phyloP scores from a whole-genome alignment of 2,888 invertebrate species.

The Drosophila hawaiiensis region DNA sequence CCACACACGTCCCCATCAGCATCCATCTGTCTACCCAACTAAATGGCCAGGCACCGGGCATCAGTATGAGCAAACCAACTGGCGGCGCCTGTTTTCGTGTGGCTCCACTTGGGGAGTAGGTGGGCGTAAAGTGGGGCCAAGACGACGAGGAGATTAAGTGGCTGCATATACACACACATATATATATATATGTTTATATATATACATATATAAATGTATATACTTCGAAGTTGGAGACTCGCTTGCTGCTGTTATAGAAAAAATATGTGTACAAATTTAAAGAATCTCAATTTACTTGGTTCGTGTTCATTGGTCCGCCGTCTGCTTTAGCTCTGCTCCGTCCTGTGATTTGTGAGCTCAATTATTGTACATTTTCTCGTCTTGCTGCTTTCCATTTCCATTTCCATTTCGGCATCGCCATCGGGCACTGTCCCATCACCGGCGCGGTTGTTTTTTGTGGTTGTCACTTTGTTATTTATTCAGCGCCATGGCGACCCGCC shows the following conservation, averaged over 20 bases:
- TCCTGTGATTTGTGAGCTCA: slow-evolving; percentile 80
- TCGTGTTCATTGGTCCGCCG: slow-evolving; percentile 69
- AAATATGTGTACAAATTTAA: slow-evolving; percentile 82
- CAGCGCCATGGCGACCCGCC: slow-evolving; percentile 67
- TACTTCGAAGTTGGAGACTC: slow-evolving; percentile 35
- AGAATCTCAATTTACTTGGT: slow-evolving; percentile 78
- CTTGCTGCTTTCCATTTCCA: slow-evolving; percentile 26
- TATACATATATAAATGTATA: not conserved
- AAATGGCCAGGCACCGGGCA: slow-evolving; percentile 41
- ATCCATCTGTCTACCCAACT: slow-evolving; percentile 51
- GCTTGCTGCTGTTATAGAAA: slow-evolving; percentile 44
- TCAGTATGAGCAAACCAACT: slow-evolving; percentile 18
- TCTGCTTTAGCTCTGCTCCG: slow-evolving; percentile 53
- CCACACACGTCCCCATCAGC: slow-evolving; percentile 48
- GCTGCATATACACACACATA: slow-evolving; percentile 61
- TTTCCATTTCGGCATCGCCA: slow-evolving; percentile 4
- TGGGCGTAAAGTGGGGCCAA: slow-evolving; percentile 15
- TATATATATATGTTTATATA: not conserved
- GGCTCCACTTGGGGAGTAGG: slow-evolving; percentile 10
- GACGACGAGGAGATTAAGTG: slow-evolving; percentile 71
- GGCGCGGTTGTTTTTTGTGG: slow-evolving; percentile 78
- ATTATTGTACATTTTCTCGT: slow-evolving; percentile 74
- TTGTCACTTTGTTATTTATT: slow-evolving; percentile 82
- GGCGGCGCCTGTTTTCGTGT: slow-evolving; percentile 44
- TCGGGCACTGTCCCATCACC: slow-evolving; percentile 44